Evolutionary conservation across 1,140 invertebrate species (phyloP).

Genomic region (Drosophila tani): DNA sequence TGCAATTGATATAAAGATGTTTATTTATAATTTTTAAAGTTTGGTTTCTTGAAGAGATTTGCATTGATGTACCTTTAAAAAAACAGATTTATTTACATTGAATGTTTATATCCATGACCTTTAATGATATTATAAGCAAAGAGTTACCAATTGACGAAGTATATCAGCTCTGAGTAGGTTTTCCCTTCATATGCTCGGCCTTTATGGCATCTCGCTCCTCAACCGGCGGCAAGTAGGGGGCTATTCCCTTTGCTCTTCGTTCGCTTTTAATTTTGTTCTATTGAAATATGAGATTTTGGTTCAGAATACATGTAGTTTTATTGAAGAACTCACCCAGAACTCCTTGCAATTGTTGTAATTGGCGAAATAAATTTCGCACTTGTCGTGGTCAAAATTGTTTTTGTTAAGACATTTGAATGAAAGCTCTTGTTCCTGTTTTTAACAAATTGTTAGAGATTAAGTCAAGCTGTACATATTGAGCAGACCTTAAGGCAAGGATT

Average conservation of each 20-base stretch:
- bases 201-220: slow-evolving; percentile 77
- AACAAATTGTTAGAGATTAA: slow-evolving; percentile 26
- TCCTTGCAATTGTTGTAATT: slow-evolving; percentile 89
- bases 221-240: slow-evolving; percentile 68
- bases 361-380: slow-evolving; percentile 87
- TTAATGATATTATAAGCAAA: slow-evolving; percentile 9
- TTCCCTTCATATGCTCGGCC: slow-evolving; percentile 78
- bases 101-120: slow-evolving; percentile 3
- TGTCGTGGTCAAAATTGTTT: slow-evolving; percentile 87
- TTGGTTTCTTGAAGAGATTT: not conserved
- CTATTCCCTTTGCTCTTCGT: slow-evolving; percentile 71
- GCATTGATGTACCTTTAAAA: not conserved
- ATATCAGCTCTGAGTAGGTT: slow-evolving; percentile 49
- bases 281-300: not conserved
- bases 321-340: slow-evolving; percentile 86
- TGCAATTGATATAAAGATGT: slow-evolving; percentile 34
- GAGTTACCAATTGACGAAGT: slow-evolving; percentile 3
- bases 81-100: slow-evolving; percentile 15
- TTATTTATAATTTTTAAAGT: not conserved
- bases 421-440: slow-evolving; percentile 86
- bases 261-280: slow-evolving; percentile 79
- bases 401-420: slow-evolving; percentile 87
- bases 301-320: not conserved
- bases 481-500: slow-evolving; percentile 84
- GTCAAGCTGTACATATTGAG: not conserved